phyloP scores from a whole-genome alignment of 2,888 invertebrate species.

The Stenodera caucasica region DNA sequence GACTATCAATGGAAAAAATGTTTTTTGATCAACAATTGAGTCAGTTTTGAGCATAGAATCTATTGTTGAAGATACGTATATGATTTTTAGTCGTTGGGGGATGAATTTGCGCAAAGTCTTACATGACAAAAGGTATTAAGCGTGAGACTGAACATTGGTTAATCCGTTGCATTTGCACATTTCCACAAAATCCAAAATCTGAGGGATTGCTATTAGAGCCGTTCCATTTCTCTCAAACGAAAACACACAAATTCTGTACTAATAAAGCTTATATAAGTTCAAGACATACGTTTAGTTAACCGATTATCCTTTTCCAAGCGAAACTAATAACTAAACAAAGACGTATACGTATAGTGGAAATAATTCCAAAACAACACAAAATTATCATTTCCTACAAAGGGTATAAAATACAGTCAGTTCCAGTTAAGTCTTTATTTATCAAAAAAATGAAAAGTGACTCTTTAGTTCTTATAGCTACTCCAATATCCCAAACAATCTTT shows the following conservation, averaged over 20 bases:
- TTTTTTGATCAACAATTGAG: no score
- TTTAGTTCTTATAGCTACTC: no score
- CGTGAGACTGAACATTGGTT: not conserved
- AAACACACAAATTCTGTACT: no score
- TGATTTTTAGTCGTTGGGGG: no score
- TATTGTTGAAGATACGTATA: no score
- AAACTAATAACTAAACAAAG: not conserved
- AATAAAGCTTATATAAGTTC: constrained; percentile 6
- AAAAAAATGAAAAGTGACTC: no score
- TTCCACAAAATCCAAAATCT: not conserved
- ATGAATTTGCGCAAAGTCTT: no score
- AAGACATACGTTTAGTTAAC: not conserved
- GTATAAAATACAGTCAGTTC: not conserved
- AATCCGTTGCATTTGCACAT: constrained; percentile 1
- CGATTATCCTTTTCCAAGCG: not conserved
- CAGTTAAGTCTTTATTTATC: no score
- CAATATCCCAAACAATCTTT: no score
- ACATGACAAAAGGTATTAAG: not conserved
- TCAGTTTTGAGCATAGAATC: no score
- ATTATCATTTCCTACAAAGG: not conserved
- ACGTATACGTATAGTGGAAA: not conserved
- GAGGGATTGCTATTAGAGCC: not conserved
- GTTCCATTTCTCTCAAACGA: not conserved
- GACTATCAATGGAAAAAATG: no score
- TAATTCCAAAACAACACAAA: not conserved